phyloP scores from a whole-genome alignment of 2,797 vertebrate genomes.

The Leucoraja ocellata region DNA sequence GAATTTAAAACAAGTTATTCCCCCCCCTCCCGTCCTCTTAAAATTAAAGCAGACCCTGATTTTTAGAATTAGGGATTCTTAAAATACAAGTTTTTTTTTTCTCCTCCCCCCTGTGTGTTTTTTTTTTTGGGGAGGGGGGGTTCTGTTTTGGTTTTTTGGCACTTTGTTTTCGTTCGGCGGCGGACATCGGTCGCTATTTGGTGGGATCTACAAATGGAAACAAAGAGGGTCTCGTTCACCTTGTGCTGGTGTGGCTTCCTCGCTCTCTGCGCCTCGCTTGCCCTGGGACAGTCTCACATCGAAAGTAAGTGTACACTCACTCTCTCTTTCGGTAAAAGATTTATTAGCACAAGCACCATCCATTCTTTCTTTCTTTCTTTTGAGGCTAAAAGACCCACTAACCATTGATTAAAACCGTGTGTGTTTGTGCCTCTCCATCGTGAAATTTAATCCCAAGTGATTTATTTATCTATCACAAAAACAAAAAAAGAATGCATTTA shows the following conservation, averaged over 20 bases:
- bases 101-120: background rate
- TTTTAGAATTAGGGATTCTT: too few relatives aligned
- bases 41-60: background rate
- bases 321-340: too few relatives aligned
- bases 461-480: too few relatives aligned
- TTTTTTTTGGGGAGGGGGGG: background rate
- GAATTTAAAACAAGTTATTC: constrained; percentile 42
- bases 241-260: constrained; percentile 77
- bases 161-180: background rate
- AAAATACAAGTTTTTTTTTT: too few relatives aligned
- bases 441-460: too few relatives aligned
- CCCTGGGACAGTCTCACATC: constrained; percentile 68
- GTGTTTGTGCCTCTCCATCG: background rate
- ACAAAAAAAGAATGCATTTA: too few relatives aligned
- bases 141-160: too few relatives aligned
- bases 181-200: constrained; percentile 41
- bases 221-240: constrained; percentile 71
- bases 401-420: background rate
- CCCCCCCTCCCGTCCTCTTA: constrained; percentile 38
- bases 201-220: constrained; percentile 61
- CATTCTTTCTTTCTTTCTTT: too few relatives aligned
- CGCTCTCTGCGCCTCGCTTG: constrained; percentile 66
- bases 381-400: background rate
- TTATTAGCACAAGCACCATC: too few relatives aligned
- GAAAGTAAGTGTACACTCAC: constrained; percentile 67